A percentile compares a stretch with the other conserved stretches of the same genome.
Conservation (phyloP, 2,888 invertebrate species). For the Uropetala carovei region DNA sequence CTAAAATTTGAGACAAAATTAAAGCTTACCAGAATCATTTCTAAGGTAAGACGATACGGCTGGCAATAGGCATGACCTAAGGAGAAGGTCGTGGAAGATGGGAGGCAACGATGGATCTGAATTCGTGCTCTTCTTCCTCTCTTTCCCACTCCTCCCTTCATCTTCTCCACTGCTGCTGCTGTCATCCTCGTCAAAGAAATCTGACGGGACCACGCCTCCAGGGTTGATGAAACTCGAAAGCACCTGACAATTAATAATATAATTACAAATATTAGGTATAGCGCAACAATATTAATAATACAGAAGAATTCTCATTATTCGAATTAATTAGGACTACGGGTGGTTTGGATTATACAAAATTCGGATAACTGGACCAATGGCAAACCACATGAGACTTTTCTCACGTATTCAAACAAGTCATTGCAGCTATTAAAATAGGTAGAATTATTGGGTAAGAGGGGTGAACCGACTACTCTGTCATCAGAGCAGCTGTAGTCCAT, state of each 20-base stretch:
- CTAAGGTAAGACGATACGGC: slow-evolving; percentile 93
- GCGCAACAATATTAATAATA: background rate
- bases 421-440: too few relatives aligned
- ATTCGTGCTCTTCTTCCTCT: background rate
- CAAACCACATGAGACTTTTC: too few relatives aligned
- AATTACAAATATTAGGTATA: background rate
- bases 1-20: too few relatives aligned
- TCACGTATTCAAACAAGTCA: too few relatives aligned
- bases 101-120: slow-evolving; percentile 79
- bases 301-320: too few relatives aligned
- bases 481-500: too few relatives aligned
- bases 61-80: slow-evolving; percentile 90
- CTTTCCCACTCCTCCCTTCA: background rate
- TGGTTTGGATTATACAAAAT: too few relatives aligned
- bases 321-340: too few relatives aligned
- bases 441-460: too few relatives aligned
- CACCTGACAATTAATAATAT: slow-evolving; percentile 78
- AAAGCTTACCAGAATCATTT: slow-evolving; percentile 88
- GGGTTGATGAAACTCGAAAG: slow-evolving; percentile 93
- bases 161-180: slow-evolving; percentile 46
- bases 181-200: slow-evolving; percentile 66
- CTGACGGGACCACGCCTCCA: slow-evolving; percentile 71
- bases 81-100: slow-evolving; percentile 86
- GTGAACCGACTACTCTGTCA: too few relatives aligned
- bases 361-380: too few relatives aligned